phyloP scores from a whole-genome alignment of 1,140 invertebrate genomes.

The Hypsibius dujardini region DNA sequence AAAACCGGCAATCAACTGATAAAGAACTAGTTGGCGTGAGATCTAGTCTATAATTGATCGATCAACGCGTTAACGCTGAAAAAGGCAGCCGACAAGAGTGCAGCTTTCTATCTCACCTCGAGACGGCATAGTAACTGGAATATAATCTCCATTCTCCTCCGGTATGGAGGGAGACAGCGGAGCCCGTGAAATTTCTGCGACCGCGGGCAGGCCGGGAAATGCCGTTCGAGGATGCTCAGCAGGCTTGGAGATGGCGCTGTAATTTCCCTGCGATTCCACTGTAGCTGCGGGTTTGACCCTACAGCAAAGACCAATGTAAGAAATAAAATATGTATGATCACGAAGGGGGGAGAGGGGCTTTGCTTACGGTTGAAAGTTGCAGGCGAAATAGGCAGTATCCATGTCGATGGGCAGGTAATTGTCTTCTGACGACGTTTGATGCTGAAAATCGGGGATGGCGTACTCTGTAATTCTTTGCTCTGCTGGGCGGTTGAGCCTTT shows the following conservation, averaged over 20 bases:
- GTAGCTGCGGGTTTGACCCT: neutral
- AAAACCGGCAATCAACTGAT: too few species aligned
- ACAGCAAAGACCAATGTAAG: neutral
- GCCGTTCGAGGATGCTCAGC: neutral
- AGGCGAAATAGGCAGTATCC: neutral
- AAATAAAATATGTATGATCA: neutral
- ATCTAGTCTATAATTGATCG: too few species aligned
- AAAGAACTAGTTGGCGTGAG: too few species aligned
- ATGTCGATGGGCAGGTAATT: slow-evolving; percentile 6
- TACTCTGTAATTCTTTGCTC: neutral
- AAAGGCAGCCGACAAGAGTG: too few species aligned
- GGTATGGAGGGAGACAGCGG: slow-evolving; percentile 8
- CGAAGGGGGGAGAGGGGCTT: neutral
- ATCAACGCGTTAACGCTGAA: too few species aligned
- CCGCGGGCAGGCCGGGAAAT: neutral
- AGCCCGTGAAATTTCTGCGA: neutral
- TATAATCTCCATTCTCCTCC: slow-evolving; percentile 1
- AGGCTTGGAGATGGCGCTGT: neutral
- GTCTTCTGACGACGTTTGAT: neutral
- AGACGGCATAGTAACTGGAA: neutral
- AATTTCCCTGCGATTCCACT: neutral
- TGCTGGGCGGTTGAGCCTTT: neutral
- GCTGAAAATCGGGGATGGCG: neutral
- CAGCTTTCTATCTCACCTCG: too few species aligned
- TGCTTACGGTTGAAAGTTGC: slow-evolving; percentile 1